phyloP scores from a whole-genome alignment of 2,113 vertebrate genomes.

The Lasiurus cinereus region DNA sequence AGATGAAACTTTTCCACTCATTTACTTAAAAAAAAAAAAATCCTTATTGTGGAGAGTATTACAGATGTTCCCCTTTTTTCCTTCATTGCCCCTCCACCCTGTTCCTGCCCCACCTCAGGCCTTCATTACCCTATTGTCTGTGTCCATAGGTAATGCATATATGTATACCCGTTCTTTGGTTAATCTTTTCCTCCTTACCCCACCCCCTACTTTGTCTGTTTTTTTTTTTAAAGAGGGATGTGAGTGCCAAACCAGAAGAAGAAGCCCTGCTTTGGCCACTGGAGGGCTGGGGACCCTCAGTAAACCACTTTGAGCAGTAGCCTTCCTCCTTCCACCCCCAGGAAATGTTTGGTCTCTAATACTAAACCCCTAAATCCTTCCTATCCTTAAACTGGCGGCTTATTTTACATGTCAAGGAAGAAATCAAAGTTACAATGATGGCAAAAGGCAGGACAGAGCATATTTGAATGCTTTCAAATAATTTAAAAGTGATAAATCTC shows the following conservation, averaged over 20 bases:
- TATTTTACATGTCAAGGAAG: constrained; percentile 39
- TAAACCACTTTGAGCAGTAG: not conserved
- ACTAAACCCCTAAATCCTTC: constrained; percentile 6
- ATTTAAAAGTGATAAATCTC: constrained; percentile 43
- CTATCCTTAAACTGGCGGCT: not conserved
- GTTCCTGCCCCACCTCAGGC: too few relatives aligned
- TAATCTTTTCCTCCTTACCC: too few relatives aligned
- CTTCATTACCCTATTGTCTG: too few relatives aligned
- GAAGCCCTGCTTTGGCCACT: not conserved
- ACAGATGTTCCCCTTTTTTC: too few relatives aligned
- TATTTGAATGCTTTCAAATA: constrained; percentile 27
- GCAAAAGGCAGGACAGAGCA: constrained; percentile 18
- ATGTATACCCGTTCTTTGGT: too few relatives aligned
- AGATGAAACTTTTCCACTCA: not conserved
- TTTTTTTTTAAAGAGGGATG: not conserved
- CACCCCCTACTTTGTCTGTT: not conserved
- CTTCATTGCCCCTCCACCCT: too few relatives aligned
- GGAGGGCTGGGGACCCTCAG: not conserved
- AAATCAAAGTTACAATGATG: constrained; percentile 50
- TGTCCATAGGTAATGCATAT: too few relatives aligned
- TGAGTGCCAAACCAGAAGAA: not conserved
- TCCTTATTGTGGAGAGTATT: too few relatives aligned
- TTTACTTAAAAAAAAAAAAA: not conserved
- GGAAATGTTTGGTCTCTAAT: not conserved
- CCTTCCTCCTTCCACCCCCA: accelerated